Base-by-base conservation (phyloP, 2,113 vertebrate genomes). In the Spheniscus mendiculus region DNA sequence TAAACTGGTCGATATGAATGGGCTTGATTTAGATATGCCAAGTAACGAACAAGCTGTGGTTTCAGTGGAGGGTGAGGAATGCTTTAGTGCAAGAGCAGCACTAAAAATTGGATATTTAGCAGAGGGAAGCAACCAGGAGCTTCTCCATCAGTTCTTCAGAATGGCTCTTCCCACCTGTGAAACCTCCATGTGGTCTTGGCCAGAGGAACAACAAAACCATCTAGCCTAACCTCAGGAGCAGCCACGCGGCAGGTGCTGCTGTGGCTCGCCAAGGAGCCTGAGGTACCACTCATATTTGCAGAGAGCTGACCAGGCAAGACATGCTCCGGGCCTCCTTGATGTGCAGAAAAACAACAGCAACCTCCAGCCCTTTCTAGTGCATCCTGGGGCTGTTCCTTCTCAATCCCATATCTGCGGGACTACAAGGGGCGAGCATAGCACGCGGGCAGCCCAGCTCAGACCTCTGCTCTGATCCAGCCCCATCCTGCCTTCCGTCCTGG, bases 31-130 rank as follows among this genome's bases (percentile, higher is more conserved):
- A 74, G 52, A 32, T 84, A 62, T 18, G 20, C 30, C 27, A 77
- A 20, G 38, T 81, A 36, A 87, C 0, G 0, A 87, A 66, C 20
- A 89, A 74, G 61, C 52, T 2, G 4, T 0, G 0, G 38, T 71
- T 91, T 89, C 73, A 67, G 36, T 32, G 13, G 58, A 93, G 36
- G 18, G 26, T 76, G 66, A 76, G 49, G 27, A 89, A 67, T 65
- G 52, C 47, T 81, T 78, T 73, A 34, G 56, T 71, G 81, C 56
- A 67, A 59, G 44, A 93, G n/a, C 52, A 83, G 73, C 49, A 32
- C 38, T 49, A 16, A 36, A 36, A 71, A 45, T 2, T 50, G 42
- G 40, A 29, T 86, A 20, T n/a, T 87, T 80, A 90, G 11, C 58
- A 70, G 59, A 45, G 44, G 36, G 34, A 80, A 80, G 38, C 2